phyloP scores from a whole-genome alignment of 2,797 vertebrate genomes.

The Muscicapa striata region DNA sequence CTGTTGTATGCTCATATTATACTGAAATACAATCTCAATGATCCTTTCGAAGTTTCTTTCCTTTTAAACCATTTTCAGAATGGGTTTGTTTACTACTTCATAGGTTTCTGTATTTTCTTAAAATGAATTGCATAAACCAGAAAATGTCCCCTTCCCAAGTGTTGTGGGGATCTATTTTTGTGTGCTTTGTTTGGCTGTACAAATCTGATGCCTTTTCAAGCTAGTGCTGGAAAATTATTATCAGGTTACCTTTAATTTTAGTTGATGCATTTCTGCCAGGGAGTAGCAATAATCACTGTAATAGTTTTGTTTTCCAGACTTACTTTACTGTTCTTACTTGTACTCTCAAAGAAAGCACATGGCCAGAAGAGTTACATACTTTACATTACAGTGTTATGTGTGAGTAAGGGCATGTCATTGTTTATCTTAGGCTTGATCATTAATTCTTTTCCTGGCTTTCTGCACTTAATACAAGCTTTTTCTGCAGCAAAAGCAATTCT shows the following conservation, averaged over 20 bases:
- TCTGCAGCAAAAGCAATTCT: constrained; percentile 11
- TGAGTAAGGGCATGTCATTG: background rate
- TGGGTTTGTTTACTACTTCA: background rate
- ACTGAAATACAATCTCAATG: background rate
- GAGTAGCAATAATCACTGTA: background rate
- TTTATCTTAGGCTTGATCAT: background rate
- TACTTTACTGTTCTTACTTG: background rate
- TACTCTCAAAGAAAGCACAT: background rate
- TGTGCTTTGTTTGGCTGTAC: constrained; percentile 18
- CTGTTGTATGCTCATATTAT: background rate
- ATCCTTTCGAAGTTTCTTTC: background rate
- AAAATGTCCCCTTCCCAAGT: background rate
- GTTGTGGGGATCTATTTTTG: background rate
- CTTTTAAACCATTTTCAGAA: background rate
- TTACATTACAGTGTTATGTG: background rate
- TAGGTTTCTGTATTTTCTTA: background rate
- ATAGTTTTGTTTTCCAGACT: background rate
- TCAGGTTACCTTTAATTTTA: constrained; percentile 14
- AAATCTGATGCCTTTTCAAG: background rate
- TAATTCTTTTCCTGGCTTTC: background rate
- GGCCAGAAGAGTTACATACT: background rate
- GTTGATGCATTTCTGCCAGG: background rate
- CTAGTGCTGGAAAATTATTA: background rate
- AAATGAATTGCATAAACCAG: background rate
- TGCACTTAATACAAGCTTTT: background rate